A percentile compares a stretch with the other conserved stretches of the same genome.
These are phyloP conservation scores for Rhynchopsitta pachyrhyncha DNA, from an alignment of 2,113 vertebrate genomes.

Conservation along the genomic window DNA sequence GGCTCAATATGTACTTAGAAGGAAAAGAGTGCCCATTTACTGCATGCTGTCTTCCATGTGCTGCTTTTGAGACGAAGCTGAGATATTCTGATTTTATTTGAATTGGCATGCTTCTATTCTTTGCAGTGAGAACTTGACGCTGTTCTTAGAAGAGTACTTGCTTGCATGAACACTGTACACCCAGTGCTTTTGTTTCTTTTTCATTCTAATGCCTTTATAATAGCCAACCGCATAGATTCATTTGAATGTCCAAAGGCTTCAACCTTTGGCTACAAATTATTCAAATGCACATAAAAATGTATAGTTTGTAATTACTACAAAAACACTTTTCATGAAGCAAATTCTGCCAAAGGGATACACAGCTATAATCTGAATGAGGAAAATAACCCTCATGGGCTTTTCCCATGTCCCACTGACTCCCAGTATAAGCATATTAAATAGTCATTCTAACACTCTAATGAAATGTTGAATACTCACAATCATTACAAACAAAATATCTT, in stretches of 20 bases:
- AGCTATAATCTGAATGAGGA: not conserved
- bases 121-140: not conserved
- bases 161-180: not conserved
- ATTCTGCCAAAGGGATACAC: not conserved
- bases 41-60: not conserved
- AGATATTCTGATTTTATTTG: not conserved
- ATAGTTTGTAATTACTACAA: not conserved
- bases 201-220: not conserved
- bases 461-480: not conserved
- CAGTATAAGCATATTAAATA: not conserved
- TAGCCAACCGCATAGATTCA: not conserved
- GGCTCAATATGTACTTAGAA: not conserved
- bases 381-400: not conserved
- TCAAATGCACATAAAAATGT: not conserved
- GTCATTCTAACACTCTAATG: not conserved
- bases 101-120: not conserved
- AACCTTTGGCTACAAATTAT: not conserved
- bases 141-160: not conserved
- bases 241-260: not conserved
- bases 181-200: not conserved
- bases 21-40: not conserved
- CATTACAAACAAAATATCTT: not conserved
- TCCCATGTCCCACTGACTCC: not conserved
- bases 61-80: not conserved
- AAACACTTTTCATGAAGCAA: not conserved